phyloP scores from a whole-genome alignment of 2,113 vertebrate species.

The Chamaetylas fuelleborni region DNA sequence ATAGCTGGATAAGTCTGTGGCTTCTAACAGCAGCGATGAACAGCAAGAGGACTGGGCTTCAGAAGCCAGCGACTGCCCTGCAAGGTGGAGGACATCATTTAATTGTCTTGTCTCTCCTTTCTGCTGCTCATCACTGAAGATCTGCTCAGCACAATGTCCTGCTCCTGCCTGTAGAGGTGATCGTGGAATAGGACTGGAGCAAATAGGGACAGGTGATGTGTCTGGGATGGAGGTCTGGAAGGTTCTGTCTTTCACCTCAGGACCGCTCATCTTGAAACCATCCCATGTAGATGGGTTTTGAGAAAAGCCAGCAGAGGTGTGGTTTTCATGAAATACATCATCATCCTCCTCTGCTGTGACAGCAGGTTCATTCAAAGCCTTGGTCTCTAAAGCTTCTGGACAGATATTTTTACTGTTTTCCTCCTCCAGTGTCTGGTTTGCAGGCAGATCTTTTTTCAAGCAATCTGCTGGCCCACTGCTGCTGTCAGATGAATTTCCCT shows the following conservation, averaged over 20 bases:
- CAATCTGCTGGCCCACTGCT: neutral
- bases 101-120: slow-evolving; percentile 23
- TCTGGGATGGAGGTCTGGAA: neutral
- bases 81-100: slow-evolving; percentile 58
- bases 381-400: neutral
- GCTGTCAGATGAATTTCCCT: neutral
- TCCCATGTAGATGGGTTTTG: slow-evolving; percentile 5
- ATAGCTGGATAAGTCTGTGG: slow-evolving; percentile 85
- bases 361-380: neutral
- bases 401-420: neutral
- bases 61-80: slow-evolving; percentile 65
- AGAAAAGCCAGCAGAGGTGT: neutral
- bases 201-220: slow-evolving; percentile 58
- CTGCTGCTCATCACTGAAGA: slow-evolving; percentile 35
- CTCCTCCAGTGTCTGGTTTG: neutral
- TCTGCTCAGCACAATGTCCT: slow-evolving; percentile 34
- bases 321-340: slow-evolving; percentile 57
- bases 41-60: slow-evolving; percentile 85
- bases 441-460: neutral
- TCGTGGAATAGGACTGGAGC: slow-evolving; percentile 81
- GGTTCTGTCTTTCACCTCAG: neutral
- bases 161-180: slow-evolving; percentile 74
- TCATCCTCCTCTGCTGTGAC: neutral
- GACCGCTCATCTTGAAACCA: slow-evolving; percentile 27
- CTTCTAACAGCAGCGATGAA: slow-evolving; percentile 84